Evolutionary conservation across 2,113 vertebrate species (phyloP).

Genomic region (Smithornis capensis): DNA sequence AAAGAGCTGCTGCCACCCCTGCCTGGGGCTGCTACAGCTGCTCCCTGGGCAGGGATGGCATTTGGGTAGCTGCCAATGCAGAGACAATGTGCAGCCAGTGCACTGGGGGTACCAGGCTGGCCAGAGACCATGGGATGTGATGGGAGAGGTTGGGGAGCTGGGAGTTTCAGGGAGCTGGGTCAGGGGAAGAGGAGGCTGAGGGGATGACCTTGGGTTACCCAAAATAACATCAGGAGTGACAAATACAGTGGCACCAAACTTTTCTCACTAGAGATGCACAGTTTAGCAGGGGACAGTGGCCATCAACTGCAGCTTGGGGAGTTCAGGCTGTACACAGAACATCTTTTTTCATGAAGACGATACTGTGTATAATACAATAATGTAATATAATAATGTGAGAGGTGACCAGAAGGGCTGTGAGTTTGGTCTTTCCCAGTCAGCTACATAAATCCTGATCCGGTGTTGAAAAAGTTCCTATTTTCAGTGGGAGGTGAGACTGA

Average conservation of each 20-base stretch:
- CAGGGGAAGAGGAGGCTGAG: neutral
- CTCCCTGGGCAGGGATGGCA: neutral
- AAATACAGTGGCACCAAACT: neutral
- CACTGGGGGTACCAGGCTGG: too few relatives aligned
- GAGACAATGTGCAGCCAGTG: too few relatives aligned
- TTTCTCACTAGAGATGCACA: neutral
- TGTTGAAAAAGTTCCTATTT: neutral
- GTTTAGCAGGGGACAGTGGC: neutral
- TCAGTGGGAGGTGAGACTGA: neutral
- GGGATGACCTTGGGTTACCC: neutral
- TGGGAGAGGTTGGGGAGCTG: neutral
- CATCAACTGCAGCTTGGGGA: neutral
- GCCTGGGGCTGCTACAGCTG: neutral
- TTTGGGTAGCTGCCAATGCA: neutral
- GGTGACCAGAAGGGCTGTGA: neutral
- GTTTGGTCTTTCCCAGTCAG: neutral
- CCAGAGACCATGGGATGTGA: neutral
- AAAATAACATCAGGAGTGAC: neutral
- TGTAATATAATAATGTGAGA: neutral
- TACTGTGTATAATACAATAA: too few relatives aligned
- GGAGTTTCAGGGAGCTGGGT: neutral
- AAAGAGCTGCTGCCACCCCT: neutral
- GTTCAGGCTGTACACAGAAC: neutral
- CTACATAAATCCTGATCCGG: neutral
- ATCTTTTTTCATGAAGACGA: neutral